phyloP scores from a whole-genome alignment of 2,888 invertebrate genomes.

The Anodontia alba region DNA sequence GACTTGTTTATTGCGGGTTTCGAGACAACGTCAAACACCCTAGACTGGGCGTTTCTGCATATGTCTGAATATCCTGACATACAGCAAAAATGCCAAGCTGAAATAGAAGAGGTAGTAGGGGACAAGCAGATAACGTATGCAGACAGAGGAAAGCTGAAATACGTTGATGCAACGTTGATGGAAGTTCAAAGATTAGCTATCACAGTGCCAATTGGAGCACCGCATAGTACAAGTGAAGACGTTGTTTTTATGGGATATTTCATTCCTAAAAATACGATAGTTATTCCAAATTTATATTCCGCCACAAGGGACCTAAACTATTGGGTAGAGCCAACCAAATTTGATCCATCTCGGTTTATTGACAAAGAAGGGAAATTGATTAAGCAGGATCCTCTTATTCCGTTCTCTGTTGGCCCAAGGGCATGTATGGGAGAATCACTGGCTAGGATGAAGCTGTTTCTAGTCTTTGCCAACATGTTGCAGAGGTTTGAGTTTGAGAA shows the following conservation, averaged over 20 bases:
- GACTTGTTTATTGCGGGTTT: conserved; percentile 66
- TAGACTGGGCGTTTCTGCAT: conserved; percentile 63
- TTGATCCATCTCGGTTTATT: background rate
- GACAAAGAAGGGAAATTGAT: background rate
- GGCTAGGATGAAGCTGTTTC: conserved; percentile 36
- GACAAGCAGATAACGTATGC: conserved; percentile 6
- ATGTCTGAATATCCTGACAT: conserved; percentile 62
- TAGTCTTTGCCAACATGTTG: conserved; percentile 27
- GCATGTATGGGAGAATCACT: conserved; percentile 27
- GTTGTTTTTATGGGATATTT: background rate
- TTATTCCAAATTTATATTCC: background rate
- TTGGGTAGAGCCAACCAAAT: background rate
- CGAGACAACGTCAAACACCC: conserved; percentile 63
- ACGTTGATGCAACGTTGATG: conserved; percentile 50
- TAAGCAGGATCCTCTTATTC: background rate
- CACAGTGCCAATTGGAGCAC: background rate
- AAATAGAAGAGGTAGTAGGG: conserved; percentile 41
- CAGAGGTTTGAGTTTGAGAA: conserved; percentile 26
- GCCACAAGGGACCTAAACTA: background rate
- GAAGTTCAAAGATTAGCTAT: conserved; percentile 49
- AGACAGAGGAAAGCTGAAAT: conserved; percentile 53
- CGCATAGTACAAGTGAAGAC: background rate
- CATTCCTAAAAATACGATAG: background rate
- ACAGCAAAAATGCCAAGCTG: conserved; percentile 53
- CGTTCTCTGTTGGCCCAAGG: conserved; percentile 13